phyloP scores from a whole-genome alignment of 2,888 invertebrate species.

The Oxyteleia sp. region DNA sequence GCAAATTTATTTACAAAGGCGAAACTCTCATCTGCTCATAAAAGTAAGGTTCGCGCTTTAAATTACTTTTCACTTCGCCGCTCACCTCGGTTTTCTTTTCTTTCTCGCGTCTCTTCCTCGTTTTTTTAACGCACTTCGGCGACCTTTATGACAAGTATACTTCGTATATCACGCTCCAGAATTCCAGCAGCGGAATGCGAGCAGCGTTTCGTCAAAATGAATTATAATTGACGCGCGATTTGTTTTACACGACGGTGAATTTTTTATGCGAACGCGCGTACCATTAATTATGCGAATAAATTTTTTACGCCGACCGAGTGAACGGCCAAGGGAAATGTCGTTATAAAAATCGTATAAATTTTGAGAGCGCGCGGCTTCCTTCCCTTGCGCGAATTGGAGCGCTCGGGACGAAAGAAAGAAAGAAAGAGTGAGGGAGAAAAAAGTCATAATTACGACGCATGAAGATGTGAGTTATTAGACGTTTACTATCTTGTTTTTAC shows the following conservation, averaged over 20 bases:
- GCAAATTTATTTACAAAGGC: slow-evolving; percentile 43
- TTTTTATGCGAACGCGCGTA: slow-evolving; percentile 23
- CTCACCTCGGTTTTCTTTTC: slow-evolving; percentile 37
- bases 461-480: too few relatives aligned
- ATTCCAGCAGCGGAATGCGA: too few relatives aligned
- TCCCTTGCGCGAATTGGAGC: too few relatives aligned
- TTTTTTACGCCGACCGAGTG: too few relatives aligned
- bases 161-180: slow-evolving; percentile 57
- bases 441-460: too few relatives aligned
- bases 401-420: too few relatives aligned
- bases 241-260: slow-evolving; percentile 39
- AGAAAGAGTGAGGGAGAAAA: too few relatives aligned
- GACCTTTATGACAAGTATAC: slow-evolving; percentile 63
- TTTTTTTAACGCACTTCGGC: slow-evolving; percentile 36
- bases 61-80: slow-evolving; percentile 62
- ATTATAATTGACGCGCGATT: slow-evolving; percentile 39
- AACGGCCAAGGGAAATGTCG: too few relatives aligned
- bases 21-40: slow-evolving; percentile 44
- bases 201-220: slow-evolving; percentile 46
- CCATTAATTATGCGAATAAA: slow-evolving; percentile 40
- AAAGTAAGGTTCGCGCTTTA: slow-evolving; percentile 46
- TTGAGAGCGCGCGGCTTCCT: too few relatives aligned
- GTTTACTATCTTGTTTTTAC: too few relatives aligned
- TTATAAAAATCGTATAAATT: too few relatives aligned
- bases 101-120: slow-evolving; percentile 29